Conservation (phyloP, 1,140 invertebrate species). For the Mercenaria mercenaria region DNA sequence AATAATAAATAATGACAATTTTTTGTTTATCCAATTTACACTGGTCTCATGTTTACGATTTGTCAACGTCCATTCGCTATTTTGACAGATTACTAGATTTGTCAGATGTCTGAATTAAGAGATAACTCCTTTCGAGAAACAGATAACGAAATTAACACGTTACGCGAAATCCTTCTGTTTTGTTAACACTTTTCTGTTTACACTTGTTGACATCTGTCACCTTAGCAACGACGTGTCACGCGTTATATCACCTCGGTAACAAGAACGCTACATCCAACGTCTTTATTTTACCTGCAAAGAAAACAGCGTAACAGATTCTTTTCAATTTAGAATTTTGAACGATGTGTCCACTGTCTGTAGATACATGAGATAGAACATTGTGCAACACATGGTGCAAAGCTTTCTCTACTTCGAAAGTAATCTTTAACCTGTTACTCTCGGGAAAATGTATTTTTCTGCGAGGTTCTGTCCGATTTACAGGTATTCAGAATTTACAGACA, state of each 20-base stretch:
- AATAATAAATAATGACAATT: too few relatives aligned
- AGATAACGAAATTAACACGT: slow-evolving; percentile 56
- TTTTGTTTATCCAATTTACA: not conserved
- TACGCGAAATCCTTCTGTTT: slow-evolving; percentile 55
- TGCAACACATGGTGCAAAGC: too few relatives aligned
- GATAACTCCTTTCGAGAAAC: slow-evolving; percentile 13
- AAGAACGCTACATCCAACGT: not conserved
- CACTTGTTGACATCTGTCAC: slow-evolving; percentile 63
- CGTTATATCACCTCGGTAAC: slow-evolving; percentile 60
- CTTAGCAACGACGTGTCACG: slow-evolving; percentile 39
- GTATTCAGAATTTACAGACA: too few relatives aligned
- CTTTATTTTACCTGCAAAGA: not conserved
- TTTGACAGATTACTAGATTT: slow-evolving; percentile 20
- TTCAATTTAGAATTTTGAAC: too few relatives aligned
- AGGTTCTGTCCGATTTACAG: too few relatives aligned
- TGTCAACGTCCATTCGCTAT: not conserved
- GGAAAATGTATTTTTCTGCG: too few relatives aligned
- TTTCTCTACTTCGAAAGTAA: too few relatives aligned
- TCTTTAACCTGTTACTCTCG: too few relatives aligned
- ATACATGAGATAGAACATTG: too few relatives aligned
- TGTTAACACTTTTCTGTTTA: slow-evolving; percentile 57
- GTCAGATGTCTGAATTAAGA: not conserved
- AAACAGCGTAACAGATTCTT: slow-evolving; percentile 5
- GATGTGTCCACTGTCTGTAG: too few relatives aligned
- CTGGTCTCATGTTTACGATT: not conserved